phyloP scores from a whole-genome alignment of 2,113 vertebrate species.

The Corynorhinus townsendii region DNA sequence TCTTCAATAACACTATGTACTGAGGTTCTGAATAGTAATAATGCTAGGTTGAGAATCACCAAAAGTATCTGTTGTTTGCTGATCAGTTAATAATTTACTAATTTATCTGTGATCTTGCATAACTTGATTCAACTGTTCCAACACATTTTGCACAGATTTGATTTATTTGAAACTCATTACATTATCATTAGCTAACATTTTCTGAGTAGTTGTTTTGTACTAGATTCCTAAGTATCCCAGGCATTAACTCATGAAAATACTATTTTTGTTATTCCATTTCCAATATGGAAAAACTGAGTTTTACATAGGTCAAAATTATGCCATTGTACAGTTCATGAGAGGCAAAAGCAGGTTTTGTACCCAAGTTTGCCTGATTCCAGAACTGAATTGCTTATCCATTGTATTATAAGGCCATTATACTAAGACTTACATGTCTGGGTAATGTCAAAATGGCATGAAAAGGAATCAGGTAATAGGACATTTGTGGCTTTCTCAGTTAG shows the following conservation, averaged over 20 bases:
- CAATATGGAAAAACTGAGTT: not conserved
- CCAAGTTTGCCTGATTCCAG: not conserved
- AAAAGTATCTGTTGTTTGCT: not conserved
- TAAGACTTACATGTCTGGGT: not conserved
- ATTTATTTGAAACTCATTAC: not conserved
- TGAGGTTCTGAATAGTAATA: not conserved
- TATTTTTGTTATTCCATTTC: not conserved
- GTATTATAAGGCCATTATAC: not conserved
- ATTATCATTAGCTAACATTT: not conserved
- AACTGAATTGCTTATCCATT: not conserved
- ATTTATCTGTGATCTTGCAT: not conserved
- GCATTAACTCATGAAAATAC: not conserved
- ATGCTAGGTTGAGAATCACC: not conserved
- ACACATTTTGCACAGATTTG: not conserved
- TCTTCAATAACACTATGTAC: not conserved
- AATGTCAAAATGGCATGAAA: not conserved
- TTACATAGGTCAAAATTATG: not conserved
- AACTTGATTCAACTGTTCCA: not conserved
- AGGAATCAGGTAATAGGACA: not conserved
- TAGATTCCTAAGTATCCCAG: not conserved
- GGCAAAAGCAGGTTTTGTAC: not conserved
- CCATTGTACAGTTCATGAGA: not conserved
- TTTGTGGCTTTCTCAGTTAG: not conserved
- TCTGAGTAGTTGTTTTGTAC: not conserved
- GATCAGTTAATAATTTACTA: not conserved